A percentile compares a stretch with the other conserved stretches of the same genome.
Conservation (phyloP, 2,113 vertebrate species). For the Tachycineta bicolor region DNA sequence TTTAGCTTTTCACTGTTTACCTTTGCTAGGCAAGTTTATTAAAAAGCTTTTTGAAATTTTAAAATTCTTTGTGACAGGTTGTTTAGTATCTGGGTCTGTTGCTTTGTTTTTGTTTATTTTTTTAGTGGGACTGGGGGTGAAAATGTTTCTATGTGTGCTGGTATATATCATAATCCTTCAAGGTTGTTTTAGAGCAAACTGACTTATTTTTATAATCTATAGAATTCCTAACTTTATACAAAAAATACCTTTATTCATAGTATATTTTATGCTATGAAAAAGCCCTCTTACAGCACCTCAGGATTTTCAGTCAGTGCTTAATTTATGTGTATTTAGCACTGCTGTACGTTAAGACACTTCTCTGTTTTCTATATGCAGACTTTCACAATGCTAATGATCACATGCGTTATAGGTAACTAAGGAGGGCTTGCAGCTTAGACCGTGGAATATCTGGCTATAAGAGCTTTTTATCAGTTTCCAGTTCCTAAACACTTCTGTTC, state of each 20-base stretch:
- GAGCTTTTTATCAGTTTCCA: not conserved
- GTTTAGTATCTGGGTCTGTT: not conserved
- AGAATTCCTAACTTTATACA: not conserved
- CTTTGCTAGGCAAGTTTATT: not conserved
- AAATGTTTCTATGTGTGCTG: not conserved
- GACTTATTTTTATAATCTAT: not conserved
- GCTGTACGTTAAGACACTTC: not conserved
- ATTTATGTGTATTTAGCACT: not conserved
- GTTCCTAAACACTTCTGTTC: not conserved
- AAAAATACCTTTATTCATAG: not conserved
- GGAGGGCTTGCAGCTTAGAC: not conserved
- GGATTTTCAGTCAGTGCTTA: not conserved
- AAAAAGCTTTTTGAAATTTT: not conserved
- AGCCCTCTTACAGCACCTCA: not conserved
- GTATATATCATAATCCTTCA: not conserved
- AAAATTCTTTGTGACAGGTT: not conserved
- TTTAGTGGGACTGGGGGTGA: not conserved
- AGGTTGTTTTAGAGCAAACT: not conserved
- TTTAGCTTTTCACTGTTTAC: not conserved
- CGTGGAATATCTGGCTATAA: not conserved
- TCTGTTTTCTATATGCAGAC: not conserved
- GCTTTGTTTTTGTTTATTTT: not conserved
- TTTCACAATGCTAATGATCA: not conserved
- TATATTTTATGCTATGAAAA: not conserved
- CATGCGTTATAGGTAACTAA: not conserved